Evolutionary conservation across 1,140 invertebrate genomes (phyloP).

Genomic region (Tyrophagus putrescentiae): DNA sequence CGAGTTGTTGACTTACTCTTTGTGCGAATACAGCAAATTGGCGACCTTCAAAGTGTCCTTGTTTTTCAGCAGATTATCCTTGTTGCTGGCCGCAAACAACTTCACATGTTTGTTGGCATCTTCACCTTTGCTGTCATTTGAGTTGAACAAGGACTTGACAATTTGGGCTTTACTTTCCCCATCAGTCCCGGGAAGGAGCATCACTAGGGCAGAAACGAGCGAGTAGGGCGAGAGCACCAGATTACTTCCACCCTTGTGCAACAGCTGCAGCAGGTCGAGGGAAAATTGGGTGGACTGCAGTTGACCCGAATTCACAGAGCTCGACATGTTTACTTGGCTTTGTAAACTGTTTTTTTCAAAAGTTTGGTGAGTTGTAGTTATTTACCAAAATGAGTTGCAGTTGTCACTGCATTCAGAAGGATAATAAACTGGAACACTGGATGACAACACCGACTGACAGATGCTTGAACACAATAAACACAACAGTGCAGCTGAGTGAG

Average conservation of each 20-base stretch:
- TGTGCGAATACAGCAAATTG: conserved; percentile 1
- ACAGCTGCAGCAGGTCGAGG: background rate
- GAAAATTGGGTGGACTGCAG: background rate
- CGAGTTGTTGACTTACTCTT: too few relatives aligned
- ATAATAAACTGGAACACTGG: too few relatives aligned
- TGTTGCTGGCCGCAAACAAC: background rate
- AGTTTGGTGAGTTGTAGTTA: too few relatives aligned
- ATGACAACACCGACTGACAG: too few relatives aligned
- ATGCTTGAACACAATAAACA: too few relatives aligned
- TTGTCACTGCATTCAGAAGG: too few relatives aligned
- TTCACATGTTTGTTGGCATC: background rate
- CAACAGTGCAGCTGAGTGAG: too few relatives aligned
- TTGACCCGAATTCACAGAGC: too few relatives aligned
- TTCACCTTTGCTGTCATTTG: background rate
- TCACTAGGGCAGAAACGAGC: background rate
- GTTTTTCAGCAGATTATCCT: background rate
- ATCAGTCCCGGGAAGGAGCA: background rate
- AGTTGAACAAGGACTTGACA: background rate
- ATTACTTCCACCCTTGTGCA: background rate
- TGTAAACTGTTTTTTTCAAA: conserved; percentile 63
- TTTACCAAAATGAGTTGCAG: too few relatives aligned
- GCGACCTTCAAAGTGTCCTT: background rate
- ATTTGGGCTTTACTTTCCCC: background rate
- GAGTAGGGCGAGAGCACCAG: background rate
- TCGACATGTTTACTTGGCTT: too few relatives aligned